Percentiles rank a stretch among this genome's conserved stretches.
phyloP scores from a whole-genome alignment of 2,113 vertebrate species.

The Callipepla californica region DNA sequence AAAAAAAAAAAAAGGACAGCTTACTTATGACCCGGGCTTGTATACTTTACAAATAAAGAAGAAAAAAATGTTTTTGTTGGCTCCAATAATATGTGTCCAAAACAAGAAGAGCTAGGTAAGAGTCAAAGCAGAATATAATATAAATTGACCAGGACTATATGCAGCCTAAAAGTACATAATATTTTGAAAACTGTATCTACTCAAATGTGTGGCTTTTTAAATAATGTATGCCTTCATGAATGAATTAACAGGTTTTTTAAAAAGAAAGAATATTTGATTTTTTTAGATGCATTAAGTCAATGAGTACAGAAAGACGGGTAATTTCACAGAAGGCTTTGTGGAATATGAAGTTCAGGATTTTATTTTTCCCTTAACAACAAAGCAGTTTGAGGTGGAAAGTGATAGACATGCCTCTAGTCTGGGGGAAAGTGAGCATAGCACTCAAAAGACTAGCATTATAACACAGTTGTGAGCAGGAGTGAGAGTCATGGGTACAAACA shows the following conservation, averaged over 20 bases:
- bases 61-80: not conserved
- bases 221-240: constrained; percentile 67
- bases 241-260: constrained; percentile 60
- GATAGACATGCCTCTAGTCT: not conserved
- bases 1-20: not conserved
- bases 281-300: constrained; percentile 34
- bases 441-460: not conserved
- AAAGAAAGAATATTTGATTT: constrained; percentile 60
- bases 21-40: not conserved
- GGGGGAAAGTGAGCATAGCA: not conserved
- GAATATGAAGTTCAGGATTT: not conserved
- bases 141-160: constrained; percentile 24
- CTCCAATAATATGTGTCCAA: not conserved
- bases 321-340: constrained; percentile 29
- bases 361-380: constrained; percentile 24
- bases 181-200: constrained; percentile 29
- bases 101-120: constrained; percentile 33
- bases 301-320: not conserved
- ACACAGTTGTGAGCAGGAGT: not conserved
- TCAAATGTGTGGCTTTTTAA: constrained; percentile 49
- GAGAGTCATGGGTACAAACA: not conserved
- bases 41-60: not conserved
- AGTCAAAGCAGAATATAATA: constrained; percentile 25
- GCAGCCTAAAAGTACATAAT: constrained; percentile 6
- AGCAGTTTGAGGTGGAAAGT: constrained; percentile 4